Evolutionary conservation across 2,888 invertebrate genomes (phyloP).

Genomic region (Biston betularia): DNA sequence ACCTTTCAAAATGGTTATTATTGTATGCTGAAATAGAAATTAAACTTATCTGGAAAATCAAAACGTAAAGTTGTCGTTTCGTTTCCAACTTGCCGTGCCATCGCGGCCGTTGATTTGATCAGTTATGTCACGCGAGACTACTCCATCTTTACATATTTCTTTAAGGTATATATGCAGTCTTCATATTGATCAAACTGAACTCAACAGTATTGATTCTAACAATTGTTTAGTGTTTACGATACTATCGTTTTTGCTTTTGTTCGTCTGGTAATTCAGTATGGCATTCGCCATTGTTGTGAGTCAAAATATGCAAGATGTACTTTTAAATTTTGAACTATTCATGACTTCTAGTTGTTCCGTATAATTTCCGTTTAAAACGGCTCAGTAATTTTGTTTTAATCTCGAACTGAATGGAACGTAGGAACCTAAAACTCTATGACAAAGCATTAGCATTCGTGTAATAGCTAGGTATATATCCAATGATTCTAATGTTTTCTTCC

Average conservation of each 20-base stretch:
- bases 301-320: not conserved
- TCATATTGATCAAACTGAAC: slow-evolving; percentile 59
- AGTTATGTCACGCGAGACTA: slow-evolving; percentile 63
- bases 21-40: not conserved
- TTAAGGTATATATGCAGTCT: slow-evolving; percentile 44
- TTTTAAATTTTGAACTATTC: no score
- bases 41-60: slow-evolving; percentile 44
- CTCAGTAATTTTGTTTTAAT: no score
- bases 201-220: slow-evolving; percentile 20
- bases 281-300: not conserved
- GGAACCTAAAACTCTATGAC: no score
- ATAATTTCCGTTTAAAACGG: no score
- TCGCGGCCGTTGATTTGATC: slow-evolving; percentile 65
- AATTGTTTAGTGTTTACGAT: slow-evolving; percentile 3
- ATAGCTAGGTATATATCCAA: no score
- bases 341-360: no score
- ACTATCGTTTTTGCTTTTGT: not conserved
- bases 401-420: no score
- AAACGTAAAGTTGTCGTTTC: slow-evolving; percentile 59
- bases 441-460: no score
- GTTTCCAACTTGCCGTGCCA: slow-evolving; percentile 65
- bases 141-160: slow-evolving; percentile 39
- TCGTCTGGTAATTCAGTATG: not conserved
- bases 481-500: no score
- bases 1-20: no score